These are phyloP conservation scores for Sebastolobus altivelis DNA, from an alignment of 2,797 vertebrate species.

Conservation along the genomic window DNA sequence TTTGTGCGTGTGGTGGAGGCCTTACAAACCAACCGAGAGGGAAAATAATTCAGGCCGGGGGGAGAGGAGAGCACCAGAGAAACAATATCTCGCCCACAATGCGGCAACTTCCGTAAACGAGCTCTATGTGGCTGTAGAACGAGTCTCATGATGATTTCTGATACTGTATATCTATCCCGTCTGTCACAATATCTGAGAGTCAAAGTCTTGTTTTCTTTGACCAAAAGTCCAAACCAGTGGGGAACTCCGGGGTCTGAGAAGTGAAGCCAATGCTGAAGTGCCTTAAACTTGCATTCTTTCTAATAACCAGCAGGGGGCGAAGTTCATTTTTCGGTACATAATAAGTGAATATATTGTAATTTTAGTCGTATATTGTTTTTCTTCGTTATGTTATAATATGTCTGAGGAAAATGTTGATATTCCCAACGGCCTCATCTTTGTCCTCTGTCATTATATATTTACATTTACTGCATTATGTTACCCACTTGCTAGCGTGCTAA, in stretches of 20 bases:
- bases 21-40: slow-evolving; percentile 26
- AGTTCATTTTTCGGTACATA: no score
- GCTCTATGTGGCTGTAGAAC: slow-evolving; percentile 9
- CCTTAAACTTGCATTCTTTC: no score
- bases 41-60: slow-evolving; percentile 19
- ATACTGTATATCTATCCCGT: not conserved
- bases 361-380: no score
- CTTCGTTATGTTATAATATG: no score
- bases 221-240: not conserved
- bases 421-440: no score
- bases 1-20: slow-evolving; percentile 30
- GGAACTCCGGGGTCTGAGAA: not conserved
- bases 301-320: no score
- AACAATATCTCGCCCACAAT: slow-evolving; percentile 21
- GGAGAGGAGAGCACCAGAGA: slow-evolving; percentile 23
- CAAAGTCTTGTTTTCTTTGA: not conserved
- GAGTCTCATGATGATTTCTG: not conserved
- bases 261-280: no score
- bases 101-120: slow-evolving; percentile 20
- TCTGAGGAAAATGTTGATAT: no score
- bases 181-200: not conserved
- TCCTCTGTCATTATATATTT: no score
- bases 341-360: no score
- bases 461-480: no score
- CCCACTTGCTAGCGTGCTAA: no score